A percentile compares a stretch with the other conserved stretches of the same genome.
Conservation (phyloP, 2,113 vertebrate genomes). For the Rhombomys opimus region DNA sequence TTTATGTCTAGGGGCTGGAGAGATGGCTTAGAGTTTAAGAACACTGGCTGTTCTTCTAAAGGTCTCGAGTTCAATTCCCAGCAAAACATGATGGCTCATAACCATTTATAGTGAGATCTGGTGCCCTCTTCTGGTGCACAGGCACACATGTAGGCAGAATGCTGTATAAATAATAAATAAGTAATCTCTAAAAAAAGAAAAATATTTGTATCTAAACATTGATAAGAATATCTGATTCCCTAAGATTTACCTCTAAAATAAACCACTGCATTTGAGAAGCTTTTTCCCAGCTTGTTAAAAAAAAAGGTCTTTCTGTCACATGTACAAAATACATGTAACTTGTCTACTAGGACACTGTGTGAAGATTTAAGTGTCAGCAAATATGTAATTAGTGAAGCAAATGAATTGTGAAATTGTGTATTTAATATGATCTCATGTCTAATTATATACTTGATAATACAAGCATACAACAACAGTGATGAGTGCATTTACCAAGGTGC, state of each 20-base stretch:
- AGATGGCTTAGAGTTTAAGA: no score
- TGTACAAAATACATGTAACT: not conserved
- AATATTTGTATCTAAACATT: not conserved
- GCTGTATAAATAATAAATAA: no score
- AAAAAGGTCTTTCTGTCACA: not conserved
- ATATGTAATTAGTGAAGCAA: conserved; percentile 30
- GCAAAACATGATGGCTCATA: no score
- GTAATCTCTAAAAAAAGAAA: no score
- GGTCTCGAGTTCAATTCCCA: no score
- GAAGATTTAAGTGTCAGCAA: conserved; percentile 15
- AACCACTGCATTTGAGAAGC: not conserved
- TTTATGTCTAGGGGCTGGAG: not conserved
- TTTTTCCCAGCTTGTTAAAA: conserved; percentile 4
- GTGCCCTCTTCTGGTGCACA: no score
- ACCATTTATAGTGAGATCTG: no score
- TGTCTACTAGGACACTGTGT: not conserved
- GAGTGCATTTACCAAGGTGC: conserved; percentile 10
- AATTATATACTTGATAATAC: not conserved
- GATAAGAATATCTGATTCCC: not conserved
- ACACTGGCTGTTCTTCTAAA: no score
- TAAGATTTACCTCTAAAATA: conserved; percentile 41
- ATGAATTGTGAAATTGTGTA: not conserved
- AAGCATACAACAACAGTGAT: not conserved
- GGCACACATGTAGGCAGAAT: no score
- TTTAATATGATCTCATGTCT: not conserved